Base-by-base conservation (phyloP, 2,113 vertebrate species). In the Hemibagrus wyckioides region DNA sequence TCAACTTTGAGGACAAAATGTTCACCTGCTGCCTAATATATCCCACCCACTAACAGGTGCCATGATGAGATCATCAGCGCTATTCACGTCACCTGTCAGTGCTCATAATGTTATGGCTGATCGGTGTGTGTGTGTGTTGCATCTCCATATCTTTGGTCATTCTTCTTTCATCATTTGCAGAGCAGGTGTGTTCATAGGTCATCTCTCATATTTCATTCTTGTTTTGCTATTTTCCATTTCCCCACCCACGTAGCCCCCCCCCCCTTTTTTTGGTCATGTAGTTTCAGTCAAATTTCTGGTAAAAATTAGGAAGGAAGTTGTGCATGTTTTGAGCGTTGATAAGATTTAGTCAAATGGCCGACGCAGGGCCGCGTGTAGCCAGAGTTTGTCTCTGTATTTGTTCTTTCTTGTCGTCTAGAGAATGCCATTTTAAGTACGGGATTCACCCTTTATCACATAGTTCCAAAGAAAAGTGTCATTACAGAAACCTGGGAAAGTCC, bases 161-260 rank as follows among this genome's bases (percentile, higher is more conserved):
- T 48, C 57, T 84, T 80, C 3, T 61, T 65, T 33, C 17, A 21
- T 84, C 28, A 52, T 52, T 81, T 71, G 71, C 48, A 28, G 61
- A 84, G 63, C 85, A 89, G 80, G 81, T 87, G 88, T 87, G 77
- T 77, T 79, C 54, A 76, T 76, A 77, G 65, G 50, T 76, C 67
- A 76, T 82, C 33, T 82, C n/a, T 89, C 30, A 57, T 28, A 23
- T 84, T 52, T 41, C 80, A 17, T 69, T 39, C 63, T 76, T 10
- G 54, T 63, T 84, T 52, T 76, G 56, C 23, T 36, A 44, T 83
- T 87, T 82, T 80, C 76, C 21, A 15, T 54, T 71, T 82, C 36
- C 25, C 36, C 77, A 59, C 61, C 77, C 41, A 79, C 73, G 25
- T 57, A 41, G 48, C 10, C 11, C 69, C 10, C 2, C 9, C 6